phyloP scores from a whole-genome alignment of 2,113 vertebrate genomes.

The Petromus typicus region DNA sequence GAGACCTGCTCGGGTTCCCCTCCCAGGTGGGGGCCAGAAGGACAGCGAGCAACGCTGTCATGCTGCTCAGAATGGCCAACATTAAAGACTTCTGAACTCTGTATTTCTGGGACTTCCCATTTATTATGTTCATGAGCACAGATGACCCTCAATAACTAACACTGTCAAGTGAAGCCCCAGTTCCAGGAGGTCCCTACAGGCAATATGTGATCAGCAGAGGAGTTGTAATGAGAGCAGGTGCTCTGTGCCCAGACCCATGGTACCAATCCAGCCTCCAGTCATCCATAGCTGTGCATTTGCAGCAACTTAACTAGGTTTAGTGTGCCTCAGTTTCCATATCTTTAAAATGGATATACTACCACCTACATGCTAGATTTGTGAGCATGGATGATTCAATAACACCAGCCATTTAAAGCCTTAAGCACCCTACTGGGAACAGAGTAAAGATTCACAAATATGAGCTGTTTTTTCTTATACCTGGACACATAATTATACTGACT shows the following conservation, averaged over 20 bases:
- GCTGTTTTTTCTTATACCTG: not conserved
- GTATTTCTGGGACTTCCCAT: not conserved
- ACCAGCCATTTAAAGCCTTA: not conserved
- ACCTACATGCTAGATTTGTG: not conserved
- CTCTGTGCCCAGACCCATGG: not conserved
- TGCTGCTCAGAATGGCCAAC: not conserved
- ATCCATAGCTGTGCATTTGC: not conserved
- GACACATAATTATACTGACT: not conserved
- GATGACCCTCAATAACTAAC: not conserved
- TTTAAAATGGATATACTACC: not conserved
- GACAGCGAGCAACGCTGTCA: rapidly evolving
- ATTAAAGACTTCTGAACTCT: not conserved
- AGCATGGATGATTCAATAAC: not conserved
- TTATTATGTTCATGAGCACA: not conserved
- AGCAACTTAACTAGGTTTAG: not conserved
- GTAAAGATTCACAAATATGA: not conserved
- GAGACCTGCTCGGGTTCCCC: not conserved
- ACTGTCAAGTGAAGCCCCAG: not conserved
- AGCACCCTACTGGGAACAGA: not conserved
- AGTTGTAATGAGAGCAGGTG: not conserved
- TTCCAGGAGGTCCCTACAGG: not conserved
- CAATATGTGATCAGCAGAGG: not conserved
- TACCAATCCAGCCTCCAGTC: not conserved
- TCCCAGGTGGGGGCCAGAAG: not conserved
- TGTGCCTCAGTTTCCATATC: not conserved